Conservation (phyloP, 2,888 invertebrate species). For the Pseudanteris insignis region DNA sequence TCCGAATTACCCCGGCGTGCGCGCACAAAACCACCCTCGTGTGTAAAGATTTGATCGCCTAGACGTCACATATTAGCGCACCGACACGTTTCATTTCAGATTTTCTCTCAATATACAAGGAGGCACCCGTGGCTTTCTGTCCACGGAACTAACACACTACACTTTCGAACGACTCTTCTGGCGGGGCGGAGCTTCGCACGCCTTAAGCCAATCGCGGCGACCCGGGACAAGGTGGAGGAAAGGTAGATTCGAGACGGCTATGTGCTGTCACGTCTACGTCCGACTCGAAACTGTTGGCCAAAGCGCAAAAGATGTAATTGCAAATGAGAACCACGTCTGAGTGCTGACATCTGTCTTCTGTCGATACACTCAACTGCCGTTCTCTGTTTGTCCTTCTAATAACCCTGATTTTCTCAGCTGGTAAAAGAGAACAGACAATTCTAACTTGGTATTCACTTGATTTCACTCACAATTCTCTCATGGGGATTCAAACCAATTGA, state of each 20-base stretch:
- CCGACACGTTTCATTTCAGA: constrained; percentile 58
- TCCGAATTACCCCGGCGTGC: constrained; percentile 7
- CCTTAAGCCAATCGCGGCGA: constrained; percentile 20
- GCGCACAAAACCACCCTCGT: constrained; percentile 40
- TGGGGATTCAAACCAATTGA: too few species aligned
- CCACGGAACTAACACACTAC: constrained; percentile 62
- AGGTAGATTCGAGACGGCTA: constrained; percentile 9
- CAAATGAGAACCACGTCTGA: neutral
- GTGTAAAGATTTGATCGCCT: constrained; percentile 21
- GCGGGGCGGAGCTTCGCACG: constrained; percentile 58
- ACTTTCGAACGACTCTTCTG: constrained; percentile 63
- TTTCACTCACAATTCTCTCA: too few species aligned
- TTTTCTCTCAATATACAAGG: constrained; percentile 56
- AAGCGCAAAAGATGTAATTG: too few species aligned
- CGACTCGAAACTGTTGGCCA: constrained; percentile 9
- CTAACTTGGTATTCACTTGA: neutral
- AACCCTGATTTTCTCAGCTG: too few species aligned
- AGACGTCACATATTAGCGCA: constrained; percentile 60
- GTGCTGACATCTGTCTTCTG: constrained; percentile 8
- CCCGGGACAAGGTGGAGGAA: constrained; percentile 18
- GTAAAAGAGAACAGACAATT: too few species aligned
- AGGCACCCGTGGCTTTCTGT: constrained; percentile 57
- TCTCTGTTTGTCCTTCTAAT: too few species aligned
- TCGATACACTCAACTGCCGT: neutral
- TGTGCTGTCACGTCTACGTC: constrained; percentile 12